A percentile compares a stretch with the other conserved stretches of the same genome.
These are phyloP conservation scores for Drosophila subpulchrella DNA, from an alignment of 1,140 invertebrate genomes.

Conservation along the genomic window DNA sequence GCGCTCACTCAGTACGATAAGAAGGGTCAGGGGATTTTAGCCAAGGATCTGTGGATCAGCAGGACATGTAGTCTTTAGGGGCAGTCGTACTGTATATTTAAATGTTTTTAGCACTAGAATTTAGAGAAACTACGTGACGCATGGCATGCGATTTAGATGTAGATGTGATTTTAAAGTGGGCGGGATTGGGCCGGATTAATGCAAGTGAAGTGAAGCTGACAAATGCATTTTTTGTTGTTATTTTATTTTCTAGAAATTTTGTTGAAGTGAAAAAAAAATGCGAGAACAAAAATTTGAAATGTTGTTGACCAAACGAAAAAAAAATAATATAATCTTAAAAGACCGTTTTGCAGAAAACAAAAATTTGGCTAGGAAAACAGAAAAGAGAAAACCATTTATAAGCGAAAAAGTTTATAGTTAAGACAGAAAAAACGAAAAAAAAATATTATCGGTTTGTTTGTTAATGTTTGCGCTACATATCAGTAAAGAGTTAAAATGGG, in stretches of 20 bases:
- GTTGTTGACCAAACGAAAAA: slow-evolving; percentile 78
- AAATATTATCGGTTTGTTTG: slow-evolving; percentile 84
- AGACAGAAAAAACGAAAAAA: slow-evolving; percentile 49
- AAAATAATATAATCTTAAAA: slow-evolving; percentile 22
- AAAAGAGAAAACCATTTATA: slow-evolving; percentile 56
- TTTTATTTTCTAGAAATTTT: slow-evolving; percentile 60
- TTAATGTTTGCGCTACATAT: slow-evolving; percentile 85
- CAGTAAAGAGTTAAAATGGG: slow-evolving; percentile 80
- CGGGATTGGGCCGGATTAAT: slow-evolving; percentile 36
- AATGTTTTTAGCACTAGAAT: slow-evolving; percentile 81
- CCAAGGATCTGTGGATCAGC: slow-evolving; percentile 24
- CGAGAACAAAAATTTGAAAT: slow-evolving; percentile 62
- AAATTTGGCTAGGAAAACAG: slow-evolving; percentile 68
- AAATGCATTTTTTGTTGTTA: slow-evolving; percentile 77
- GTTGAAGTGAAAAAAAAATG: slow-evolving; percentile 23
- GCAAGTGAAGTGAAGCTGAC: slow-evolving; percentile 41
- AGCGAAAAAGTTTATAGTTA: slow-evolving; percentile 53
- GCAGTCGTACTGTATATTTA: slow-evolving; percentile 72
- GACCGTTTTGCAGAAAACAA: slow-evolving; percentile 44
- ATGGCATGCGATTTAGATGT: slow-evolving; percentile 67
- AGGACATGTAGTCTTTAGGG: slow-evolving; percentile 46
- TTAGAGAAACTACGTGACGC: slow-evolving; percentile 62
- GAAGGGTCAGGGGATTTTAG: slow-evolving; percentile 34
- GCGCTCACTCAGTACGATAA: slow-evolving; percentile 41
- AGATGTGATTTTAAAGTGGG: slow-evolving; percentile 77